A percentile compares a stretch with the other conserved stretches of the same genome.
phyloP scores from a whole-genome alignment of 53 echinoderm and acorn worm genomes.

The Echinometra lucunter region DNA sequence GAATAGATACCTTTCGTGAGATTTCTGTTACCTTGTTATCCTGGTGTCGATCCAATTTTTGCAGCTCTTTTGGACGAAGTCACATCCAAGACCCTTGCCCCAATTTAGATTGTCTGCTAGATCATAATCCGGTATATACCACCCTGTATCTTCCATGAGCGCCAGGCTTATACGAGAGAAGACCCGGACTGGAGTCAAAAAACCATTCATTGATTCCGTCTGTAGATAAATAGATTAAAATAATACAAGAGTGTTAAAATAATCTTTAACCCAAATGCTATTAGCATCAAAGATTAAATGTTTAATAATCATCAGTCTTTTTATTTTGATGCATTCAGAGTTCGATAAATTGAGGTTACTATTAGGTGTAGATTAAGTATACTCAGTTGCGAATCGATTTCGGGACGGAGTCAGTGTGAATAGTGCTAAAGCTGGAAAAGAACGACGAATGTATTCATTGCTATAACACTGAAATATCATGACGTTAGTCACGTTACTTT shows the following conservation, averaged over 20 bases:
- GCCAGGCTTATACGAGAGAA: slow-evolving; percentile 80
- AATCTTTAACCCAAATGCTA: background rate
- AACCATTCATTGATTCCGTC: slow-evolving; percentile 84
- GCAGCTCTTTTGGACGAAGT: slow-evolving; percentile 80
- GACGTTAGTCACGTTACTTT: no score
- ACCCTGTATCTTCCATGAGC: slow-evolving; percentile 84
- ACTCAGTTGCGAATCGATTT: no score
- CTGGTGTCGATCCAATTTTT: slow-evolving; percentile 81
- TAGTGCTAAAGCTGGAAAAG: no score
- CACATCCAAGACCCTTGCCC: slow-evolving; percentile 80
- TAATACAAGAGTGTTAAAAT: background rate
- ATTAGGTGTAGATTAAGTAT: no score
- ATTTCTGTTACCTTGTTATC: background rate
- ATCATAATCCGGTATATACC: slow-evolving; percentile 81
- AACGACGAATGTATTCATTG: no score
- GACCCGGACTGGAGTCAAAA: slow-evolving; percentile 73
- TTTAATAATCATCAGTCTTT: background rate
- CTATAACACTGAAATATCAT: no score
- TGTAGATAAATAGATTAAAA: background rate
- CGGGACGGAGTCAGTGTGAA: no score
- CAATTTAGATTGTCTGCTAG: slow-evolving; percentile 75
- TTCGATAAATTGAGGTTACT: no score
- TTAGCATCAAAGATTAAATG: background rate
- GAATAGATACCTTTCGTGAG: background rate
- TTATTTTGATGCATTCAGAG: no score